Base-by-base conservation (phyloP, 2,113 vertebrate species). In the Thoracochromis brauschi region DNA sequence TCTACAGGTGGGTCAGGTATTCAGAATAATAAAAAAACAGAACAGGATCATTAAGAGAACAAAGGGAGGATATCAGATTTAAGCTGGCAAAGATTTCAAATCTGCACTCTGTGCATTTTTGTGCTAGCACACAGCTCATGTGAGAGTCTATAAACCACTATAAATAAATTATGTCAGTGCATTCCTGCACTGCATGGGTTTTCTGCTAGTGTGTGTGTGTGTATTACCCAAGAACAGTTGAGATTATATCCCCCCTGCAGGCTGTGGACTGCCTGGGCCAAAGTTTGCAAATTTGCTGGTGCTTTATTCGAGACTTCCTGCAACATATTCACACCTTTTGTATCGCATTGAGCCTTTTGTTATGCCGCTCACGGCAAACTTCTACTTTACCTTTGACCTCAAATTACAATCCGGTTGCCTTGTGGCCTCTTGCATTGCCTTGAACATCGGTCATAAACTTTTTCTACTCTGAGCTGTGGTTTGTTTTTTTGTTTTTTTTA, bases 1-100 rank as follows among this genome's bases (percentile, higher is more conserved):
- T 85, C 89, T 84, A 89, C 95, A 94, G 95, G 95, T 95, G 94
- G 91, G 88, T 92, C 89, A 87, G 94, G 91, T 95, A 90, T 95
- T 94, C 87, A 89, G 58, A 87, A 92, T 87, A 3, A 38, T 38
- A 88, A 86, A 94, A 47, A 95, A 95, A 94, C 87, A 87, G 94
- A 95, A 94, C 89, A 89, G 65, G 68, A 87, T 88, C 91, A 93
- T 96, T 95, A 94, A 92, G 86, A 87, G 89, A 90, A 94, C 94
- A 95, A 96, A 95, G 93, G 17, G 2, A 35, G 19, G 81, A 14
- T 49, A 86, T 95, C 87, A 16, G 63, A 47, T 95, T 95, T 90
- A 92, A 65, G 40, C n/a, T 85, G 81, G 87, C 81, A 83, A 88
- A 84, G 82, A 89, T 87, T 92, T 90, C 9, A 83, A 82, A 92